These are phyloP conservation scores for Calcarius lapponicus DNA, from an alignment of 2,797 vertebrate species.

Conservation along the genomic window DNA sequence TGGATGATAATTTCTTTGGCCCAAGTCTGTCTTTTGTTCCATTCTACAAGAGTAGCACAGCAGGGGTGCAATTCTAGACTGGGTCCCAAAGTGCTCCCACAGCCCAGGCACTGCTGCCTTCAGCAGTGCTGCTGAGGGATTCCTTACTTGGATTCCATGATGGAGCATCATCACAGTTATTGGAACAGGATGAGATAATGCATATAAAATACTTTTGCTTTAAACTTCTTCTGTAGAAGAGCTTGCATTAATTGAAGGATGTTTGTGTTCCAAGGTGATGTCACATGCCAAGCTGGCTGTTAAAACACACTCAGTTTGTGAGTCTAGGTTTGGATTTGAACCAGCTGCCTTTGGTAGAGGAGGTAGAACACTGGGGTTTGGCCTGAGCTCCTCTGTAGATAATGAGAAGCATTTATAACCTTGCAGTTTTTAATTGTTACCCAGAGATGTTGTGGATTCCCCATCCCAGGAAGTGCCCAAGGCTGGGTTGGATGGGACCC, in stretches of 20 bases:
- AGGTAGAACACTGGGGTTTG: not conserved
- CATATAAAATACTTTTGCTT: not conserved
- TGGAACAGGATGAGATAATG: not conserved
- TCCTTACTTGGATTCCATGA: rapidly evolving
- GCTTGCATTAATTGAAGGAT: not conserved
- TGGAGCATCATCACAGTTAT: not conserved
- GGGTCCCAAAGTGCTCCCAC: not conserved
- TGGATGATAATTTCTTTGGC: not conserved
- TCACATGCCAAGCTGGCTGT: not conserved
- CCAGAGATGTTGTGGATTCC: not conserved
- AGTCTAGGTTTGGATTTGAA: not conserved
- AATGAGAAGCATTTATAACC: not conserved
- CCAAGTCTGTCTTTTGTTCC: not conserved
- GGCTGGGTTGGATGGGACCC: not conserved
- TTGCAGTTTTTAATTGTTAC: not conserved
- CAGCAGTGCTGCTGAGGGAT: not conserved
- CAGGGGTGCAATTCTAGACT: not conserved
- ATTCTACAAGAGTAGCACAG: not conserved
- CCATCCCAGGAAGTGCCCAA: not conserved
- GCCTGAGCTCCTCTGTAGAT: not conserved
- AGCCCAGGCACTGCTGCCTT: not conserved
- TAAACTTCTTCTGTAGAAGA: not conserved
- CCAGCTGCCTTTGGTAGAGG: not conserved
- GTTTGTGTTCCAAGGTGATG: not conserved
- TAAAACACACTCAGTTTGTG: not conserved